Evolutionary conservation across 2,888 invertebrate species (phyloP).

Genomic region (Drosophila nigricruria): DNA sequence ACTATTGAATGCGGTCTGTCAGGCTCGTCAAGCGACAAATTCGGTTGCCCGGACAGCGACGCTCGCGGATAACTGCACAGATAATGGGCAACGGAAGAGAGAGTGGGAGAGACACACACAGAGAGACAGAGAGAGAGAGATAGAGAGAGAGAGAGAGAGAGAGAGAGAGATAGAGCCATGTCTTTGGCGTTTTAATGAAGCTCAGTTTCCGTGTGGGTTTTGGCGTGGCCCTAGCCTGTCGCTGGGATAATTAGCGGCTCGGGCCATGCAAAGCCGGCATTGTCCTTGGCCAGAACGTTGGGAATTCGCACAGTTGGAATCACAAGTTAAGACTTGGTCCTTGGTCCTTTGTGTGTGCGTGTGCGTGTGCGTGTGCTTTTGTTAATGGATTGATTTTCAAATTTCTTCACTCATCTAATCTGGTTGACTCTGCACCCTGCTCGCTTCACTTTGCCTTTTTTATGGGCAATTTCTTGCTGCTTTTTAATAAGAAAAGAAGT

Average conservation of each 20-base stretch:
- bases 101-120: not conserved
- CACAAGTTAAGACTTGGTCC: constrained; percentile 80
- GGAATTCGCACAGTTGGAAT: constrained; percentile 84
- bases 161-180: constrained; percentile 10
- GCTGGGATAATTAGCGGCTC: constrained; percentile 82
- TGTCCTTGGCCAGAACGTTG: constrained; percentile 66
- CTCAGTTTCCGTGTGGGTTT: constrained; percentile 60
- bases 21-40: constrained; percentile 47
- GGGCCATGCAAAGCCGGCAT: constrained; percentile 79
- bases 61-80: constrained; percentile 72
- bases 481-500: constrained; percentile 81
- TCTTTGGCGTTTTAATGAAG: constrained; percentile 82
- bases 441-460: constrained; percentile 35
- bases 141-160: not conserved
- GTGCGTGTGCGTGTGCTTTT: constrained; percentile 67
- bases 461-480: constrained; percentile 69
- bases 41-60: constrained; percentile 66
- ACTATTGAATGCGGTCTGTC: constrained; percentile 68
- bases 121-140: not conserved
- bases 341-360: constrained; percentile 48
- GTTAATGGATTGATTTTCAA: constrained; percentile 82
- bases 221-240: constrained; percentile 10
- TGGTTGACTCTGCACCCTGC: constrained; percentile 56
- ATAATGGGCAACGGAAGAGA: constrained; percentile 52
- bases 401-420: constrained; percentile 71